Percentiles rank a stretch among this genome's conserved stretches.
Conservation (phyloP, 2,797 vertebrate genomes). For the Sebastes hubbsi region DNA sequence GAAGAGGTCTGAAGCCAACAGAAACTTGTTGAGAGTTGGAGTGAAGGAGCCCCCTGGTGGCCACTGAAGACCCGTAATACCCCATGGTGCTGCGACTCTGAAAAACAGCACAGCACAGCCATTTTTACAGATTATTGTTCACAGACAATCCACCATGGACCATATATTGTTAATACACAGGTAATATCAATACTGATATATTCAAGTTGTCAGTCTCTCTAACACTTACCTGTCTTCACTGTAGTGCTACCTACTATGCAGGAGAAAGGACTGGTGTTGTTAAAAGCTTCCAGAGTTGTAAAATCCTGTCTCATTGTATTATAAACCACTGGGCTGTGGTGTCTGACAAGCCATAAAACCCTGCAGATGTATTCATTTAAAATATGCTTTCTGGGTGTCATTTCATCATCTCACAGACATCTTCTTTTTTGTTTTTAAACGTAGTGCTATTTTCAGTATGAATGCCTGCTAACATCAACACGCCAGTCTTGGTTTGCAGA, state of each 20-base stretch:
- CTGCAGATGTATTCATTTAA: too few species aligned
- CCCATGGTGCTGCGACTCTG: constrained; percentile 85
- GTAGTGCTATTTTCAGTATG: neutral
- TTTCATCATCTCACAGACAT: neutral
- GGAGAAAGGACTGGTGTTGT: too few species aligned
- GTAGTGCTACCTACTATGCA: too few species aligned
- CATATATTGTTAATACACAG: neutral
- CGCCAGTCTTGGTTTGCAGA: neutral
- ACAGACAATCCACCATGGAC: neutral
- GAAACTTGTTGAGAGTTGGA: constrained; percentile 86
- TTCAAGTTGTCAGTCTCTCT: too few species aligned
- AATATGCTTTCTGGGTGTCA: too few species aligned
- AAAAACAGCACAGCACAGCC: constrained; percentile 29
- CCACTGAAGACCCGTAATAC: constrained; percentile 88
- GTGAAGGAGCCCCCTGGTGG: constrained; percentile 92
- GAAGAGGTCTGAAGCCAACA: constrained; percentile 91
- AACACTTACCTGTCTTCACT: too few species aligned
- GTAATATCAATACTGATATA: neutral
- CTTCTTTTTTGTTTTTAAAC: neutral
- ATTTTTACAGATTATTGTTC: neutral
- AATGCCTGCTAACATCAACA: too few species aligned
- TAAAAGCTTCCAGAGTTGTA: too few species aligned
- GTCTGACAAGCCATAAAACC: too few species aligned
- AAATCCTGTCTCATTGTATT: too few species aligned
- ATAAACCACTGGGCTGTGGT: too few species aligned